Evolutionary conservation across 37 sponge, comb jelly and placozoan species (phyloP).

Genomic region (Mnemiopsis leidyi): DNA sequence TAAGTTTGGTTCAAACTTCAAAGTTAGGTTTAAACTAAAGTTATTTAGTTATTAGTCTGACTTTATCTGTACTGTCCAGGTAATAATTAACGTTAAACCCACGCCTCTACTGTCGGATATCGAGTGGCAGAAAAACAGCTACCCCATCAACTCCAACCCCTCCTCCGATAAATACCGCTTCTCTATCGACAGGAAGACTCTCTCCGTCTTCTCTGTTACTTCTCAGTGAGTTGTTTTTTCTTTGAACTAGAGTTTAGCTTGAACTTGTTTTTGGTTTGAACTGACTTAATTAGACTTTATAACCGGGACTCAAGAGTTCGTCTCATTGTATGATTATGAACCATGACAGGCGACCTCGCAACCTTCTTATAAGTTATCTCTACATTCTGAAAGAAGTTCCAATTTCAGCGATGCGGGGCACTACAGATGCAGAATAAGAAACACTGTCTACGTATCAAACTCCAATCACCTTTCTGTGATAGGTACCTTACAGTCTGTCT

Average conservation of each 20-base stretch:
- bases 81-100: neutral
- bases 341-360: too few relatives aligned
- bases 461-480: neutral
- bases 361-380: too few relatives aligned
- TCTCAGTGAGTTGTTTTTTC: neutral
- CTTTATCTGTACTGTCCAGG: too few relatives aligned
- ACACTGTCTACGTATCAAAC: conserved; percentile 6
- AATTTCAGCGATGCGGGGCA: conserved; percentile 30
- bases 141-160: neutral
- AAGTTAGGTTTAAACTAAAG: too few relatives aligned
- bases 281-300: too few relatives aligned
- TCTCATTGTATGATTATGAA: too few relatives aligned
- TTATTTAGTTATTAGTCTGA: too few relatives aligned
- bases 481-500: too few relatives aligned
- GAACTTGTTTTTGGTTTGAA: neutral
- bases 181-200: neutral
- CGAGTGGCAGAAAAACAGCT: conserved; percentile 11
- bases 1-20: too few relatives aligned
- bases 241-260: neutral
- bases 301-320: too few relatives aligned
- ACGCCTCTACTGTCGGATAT: neutral
- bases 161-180: neutral
- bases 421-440: conserved; percentile 16
- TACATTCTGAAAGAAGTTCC: too few relatives aligned
- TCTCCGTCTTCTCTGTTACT: neutral